Evolutionary conservation across 92 coral and sea anemone species (phyloP).

Genomic region (Actinostola sp.): DNA sequence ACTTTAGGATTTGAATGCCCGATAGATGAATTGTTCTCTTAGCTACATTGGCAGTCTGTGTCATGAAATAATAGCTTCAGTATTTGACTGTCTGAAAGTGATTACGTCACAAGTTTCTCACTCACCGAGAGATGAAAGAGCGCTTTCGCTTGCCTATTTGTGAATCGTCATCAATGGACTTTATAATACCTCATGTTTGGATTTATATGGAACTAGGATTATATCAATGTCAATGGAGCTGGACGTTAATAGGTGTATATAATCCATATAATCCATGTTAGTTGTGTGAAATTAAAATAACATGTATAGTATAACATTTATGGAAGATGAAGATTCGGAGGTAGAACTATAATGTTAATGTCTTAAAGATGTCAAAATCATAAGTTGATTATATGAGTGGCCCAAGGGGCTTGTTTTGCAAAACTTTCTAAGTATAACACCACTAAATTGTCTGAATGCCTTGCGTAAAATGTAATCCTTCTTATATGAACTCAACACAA

Average conservation of each 20-base stretch:
- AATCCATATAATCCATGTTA: no score
- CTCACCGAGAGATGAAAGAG: background rate
- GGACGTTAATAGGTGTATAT: no score
- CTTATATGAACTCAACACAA: background rate
- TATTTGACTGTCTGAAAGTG: background rate
- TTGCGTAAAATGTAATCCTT: background rate
- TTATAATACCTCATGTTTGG: background rate
- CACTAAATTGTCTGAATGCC: no score
- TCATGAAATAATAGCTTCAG: background rate
- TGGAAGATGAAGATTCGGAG: background rate
- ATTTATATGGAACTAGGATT: background rate
- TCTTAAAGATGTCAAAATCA: background rate
- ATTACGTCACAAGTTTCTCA: background rate
- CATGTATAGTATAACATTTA: no score
- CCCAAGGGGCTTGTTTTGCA: background rate
- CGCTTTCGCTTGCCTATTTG: no score
- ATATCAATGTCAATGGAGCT: background rate
- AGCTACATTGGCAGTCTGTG: background rate
- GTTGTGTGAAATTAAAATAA: no score
- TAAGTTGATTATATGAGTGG: background rate
- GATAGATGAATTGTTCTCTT: background rate
- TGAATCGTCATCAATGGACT: no score
- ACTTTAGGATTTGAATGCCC: background rate
- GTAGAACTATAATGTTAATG: background rate
- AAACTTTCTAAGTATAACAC: background rate